Base-by-base conservation (phyloP, 2,797 vertebrate genomes). In the Nyctibius grandis region DNA sequence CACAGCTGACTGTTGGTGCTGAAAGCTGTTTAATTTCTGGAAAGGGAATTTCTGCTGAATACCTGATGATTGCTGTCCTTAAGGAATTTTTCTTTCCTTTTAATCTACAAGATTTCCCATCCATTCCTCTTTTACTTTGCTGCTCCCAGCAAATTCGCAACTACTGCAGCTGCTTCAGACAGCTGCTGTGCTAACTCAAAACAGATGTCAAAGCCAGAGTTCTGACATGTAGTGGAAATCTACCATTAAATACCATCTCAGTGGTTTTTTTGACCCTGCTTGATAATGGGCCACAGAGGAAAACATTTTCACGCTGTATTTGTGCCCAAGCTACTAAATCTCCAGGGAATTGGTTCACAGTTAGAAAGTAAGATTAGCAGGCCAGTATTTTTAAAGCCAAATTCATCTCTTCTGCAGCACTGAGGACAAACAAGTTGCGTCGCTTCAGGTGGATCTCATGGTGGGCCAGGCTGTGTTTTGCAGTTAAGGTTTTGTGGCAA, bases 131-230 rank as follows among this genome's bases (percentile, higher is more conserved):
- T 67, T 81, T 82, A 93, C 92, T 96, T 63, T 96, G 88, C 95
- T 94, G 91, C 57, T 80, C 72, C 94, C 91, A 95, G 87, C 91
- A 97, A 96, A 97, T 96, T 97, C 94, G 83, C 91, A 83, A 94
- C 96, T 96, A 91, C 90, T 96, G 64, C 97, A 97, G 97, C 96
- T 98, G 97, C 95, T 97, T 96, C 48, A 51, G 77, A 95, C 98
- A 98, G 98, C 97, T 98, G 98, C 93, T 96, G 75, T 94, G 91
- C 88, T 97, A 98, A 98, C 96, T 96, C 92, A 96, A 97, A 97
- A 94, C 98, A 98, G 97, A 98, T 98, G 97, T 97, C 94, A 97
- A 96, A 97, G 97, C 96, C 96, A 98, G 96, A 97, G 96, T 95
- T 98, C 96, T 98, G 96, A 96, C 97, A 97, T 96, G 97, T 96